Evolutionary conservation across 2,797 vertebrate genomes (phyloP), one percentile per base, ranked within the genome.

Genomic region (Pangasius krempfi): DNA sequence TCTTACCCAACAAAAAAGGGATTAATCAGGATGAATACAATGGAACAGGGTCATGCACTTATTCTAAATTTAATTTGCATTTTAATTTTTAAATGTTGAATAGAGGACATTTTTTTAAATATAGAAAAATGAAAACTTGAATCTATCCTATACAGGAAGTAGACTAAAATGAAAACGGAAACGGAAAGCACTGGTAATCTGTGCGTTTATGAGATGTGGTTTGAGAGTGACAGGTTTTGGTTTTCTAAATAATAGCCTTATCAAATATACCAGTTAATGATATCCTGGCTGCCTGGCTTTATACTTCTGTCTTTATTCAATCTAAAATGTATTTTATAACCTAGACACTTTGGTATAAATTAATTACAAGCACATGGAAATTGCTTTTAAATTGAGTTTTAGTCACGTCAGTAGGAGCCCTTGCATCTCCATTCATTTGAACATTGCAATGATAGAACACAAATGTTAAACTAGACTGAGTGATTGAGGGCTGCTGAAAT

Each of bases 371-470:
- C 44, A 80, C n/a, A 78, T 54, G 86, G 86, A 87, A 80, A 87
- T 80, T 87, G 30, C 44, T 80, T 87, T 87, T 87, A 87, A 87
- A 87, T 80, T 13, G 75, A 68, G 60, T 80, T 73, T 85, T 44
- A 72, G 68, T 56, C 13, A 4, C 33, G 73, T 58, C 56, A 62
- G 14, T 47, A 60, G 18, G 27, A 86, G 72, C 73, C 12, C 85
- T 78, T 66, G 73, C n/a, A 79, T 64, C 79, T 52, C n/a, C n/a
- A 79, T 86, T 75, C 40, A 4, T 52, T 86, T 79, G 60, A 75
- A 58, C 37, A 62, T 27, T 30, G 70, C 30, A 62, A 47, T 86
- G 37, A 79, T 66, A 8, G 40, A 87, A 68, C 75, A 30, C n/a
- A 64, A 78, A 60, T 66, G 85, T 50, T 62, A 64, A 79, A 66